phyloP scores from a whole-genome alignment of 2,113 vertebrate species.

The Probosciger aterrimus region DNA sequence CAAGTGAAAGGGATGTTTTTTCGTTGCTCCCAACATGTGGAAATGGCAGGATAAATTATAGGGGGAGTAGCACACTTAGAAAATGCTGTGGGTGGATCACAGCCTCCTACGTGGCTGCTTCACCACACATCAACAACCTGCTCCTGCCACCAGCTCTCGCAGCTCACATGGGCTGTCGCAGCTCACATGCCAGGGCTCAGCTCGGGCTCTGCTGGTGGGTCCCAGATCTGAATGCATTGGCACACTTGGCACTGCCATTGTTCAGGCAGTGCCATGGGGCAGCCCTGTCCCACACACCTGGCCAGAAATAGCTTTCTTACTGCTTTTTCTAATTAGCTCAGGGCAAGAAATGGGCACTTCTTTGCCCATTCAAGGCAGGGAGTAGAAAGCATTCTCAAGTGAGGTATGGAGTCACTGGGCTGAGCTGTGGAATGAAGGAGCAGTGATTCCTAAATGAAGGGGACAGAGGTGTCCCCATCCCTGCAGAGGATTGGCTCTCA shows the following conservation, averaged over 20 bases:
- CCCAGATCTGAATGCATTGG: fast-evolving
- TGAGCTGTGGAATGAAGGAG: background rate
- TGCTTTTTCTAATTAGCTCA: background rate
- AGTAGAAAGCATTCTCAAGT: background rate
- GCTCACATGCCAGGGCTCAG: background rate
- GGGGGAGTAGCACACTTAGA: constrained; percentile 27
- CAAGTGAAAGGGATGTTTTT: constrained; percentile 53
- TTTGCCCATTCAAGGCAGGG: fast-evolving
- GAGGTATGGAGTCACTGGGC: background rate
- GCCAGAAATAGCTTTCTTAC: background rate
- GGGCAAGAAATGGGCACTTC: background rate
- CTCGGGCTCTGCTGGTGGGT: background rate
- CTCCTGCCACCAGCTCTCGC: background rate
- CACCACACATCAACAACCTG: background rate
- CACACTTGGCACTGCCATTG: fast-evolving
- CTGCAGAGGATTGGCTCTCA: background rate
- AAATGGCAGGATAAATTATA: constrained; percentile 57
- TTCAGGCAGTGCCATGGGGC: background rate
- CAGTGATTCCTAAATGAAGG: background rate
- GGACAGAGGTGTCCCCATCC: background rate
- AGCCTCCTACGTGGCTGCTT: constrained; percentile 18
- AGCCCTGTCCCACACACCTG: background rate
- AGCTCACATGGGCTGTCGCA: background rate
- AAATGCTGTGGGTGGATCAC: constrained; percentile 7
- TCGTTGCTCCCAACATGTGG: constrained; percentile 21